These are phyloP conservation scores for Crioceris asparagi DNA, from an alignment of 2,888 invertebrate genomes.

Conservation along the genomic window DNA sequence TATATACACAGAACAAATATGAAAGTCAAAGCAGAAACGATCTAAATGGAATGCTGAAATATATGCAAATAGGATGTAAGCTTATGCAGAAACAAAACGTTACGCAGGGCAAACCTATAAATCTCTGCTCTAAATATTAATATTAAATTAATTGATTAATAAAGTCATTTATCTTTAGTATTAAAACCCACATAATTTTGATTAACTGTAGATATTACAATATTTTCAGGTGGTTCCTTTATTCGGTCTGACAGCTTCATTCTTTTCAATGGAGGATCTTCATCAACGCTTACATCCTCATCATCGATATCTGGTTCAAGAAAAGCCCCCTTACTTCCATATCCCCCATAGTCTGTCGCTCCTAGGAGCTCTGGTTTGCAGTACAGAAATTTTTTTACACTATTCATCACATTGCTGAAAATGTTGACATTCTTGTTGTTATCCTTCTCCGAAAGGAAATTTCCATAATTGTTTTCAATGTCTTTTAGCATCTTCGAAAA, in stretches of 20 bases:
- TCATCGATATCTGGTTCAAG: conserved; percentile 31
- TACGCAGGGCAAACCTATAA: no score
- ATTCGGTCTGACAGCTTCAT: conserved; percentile 14
- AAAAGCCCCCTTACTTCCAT: conserved; percentile 24
- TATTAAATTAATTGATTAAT: conserved; percentile 1
- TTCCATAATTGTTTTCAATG: conserved; percentile 23
- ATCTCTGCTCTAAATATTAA: neutral
- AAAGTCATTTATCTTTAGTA: conserved; percentile 14
- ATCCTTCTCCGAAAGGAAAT: conserved; percentile 20
- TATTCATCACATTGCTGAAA: conserved; percentile 21
- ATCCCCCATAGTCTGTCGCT: conserved; percentile 22
- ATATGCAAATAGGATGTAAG: no score
- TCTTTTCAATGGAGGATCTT: conserved; percentile 22
- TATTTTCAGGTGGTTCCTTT: conserved; percentile 11
- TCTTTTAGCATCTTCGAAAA: conserved; percentile 25
- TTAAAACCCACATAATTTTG: conserved; percentile 13
- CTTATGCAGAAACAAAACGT: no score
- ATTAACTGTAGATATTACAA: conserved; percentile 15
- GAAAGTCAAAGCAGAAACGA: no score
- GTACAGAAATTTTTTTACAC: conserved; percentile 20
- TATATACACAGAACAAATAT: no score
- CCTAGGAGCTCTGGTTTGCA: conserved; percentile 17
- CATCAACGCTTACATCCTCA: conserved; percentile 16
- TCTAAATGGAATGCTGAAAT: no score
- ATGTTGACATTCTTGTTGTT: conserved; percentile 22